These are phyloP conservation scores for Recurvirostra avosetta DNA, from an alignment of 2,113 vertebrate genomes.

Conservation along the genomic window DNA sequence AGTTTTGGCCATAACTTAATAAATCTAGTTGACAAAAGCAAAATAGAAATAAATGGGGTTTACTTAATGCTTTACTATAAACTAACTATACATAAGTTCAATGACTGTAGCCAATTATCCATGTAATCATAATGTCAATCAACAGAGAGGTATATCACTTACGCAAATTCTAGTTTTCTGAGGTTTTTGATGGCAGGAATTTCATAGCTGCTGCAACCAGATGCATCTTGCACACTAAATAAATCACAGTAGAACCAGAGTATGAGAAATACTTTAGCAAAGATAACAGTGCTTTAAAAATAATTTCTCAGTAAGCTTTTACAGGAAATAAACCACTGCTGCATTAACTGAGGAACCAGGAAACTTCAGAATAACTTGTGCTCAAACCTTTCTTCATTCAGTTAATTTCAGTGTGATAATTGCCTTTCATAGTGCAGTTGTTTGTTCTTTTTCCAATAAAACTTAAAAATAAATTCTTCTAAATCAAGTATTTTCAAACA, in stretches of 20 bases:
- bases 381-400: background rate
- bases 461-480: background rate
- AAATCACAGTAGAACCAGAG: background rate
- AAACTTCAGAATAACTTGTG: background rate
- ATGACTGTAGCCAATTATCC: background rate
- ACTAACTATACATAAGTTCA: background rate
- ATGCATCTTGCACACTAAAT: constrained; percentile 19
- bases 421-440: background rate
- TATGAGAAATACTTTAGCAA: background rate
- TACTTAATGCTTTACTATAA: background rate
- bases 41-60: background rate
- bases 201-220: background rate
- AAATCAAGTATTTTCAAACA: background rate
- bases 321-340: background rate
- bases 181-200: constrained; percentile 85
- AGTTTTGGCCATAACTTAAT: background rate
- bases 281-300: background rate
- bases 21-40: background rate
- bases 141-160: background rate
- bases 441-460: background rate
- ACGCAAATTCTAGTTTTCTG: constrained; percentile 84
- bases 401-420: background rate
- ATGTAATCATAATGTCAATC: rapidly evolving
- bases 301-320: background rate
- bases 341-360: background rate